Evolutionary conservation across 2,113 vertebrate species (phyloP).

Genomic region (Leptodactylus fuscus): DNA sequence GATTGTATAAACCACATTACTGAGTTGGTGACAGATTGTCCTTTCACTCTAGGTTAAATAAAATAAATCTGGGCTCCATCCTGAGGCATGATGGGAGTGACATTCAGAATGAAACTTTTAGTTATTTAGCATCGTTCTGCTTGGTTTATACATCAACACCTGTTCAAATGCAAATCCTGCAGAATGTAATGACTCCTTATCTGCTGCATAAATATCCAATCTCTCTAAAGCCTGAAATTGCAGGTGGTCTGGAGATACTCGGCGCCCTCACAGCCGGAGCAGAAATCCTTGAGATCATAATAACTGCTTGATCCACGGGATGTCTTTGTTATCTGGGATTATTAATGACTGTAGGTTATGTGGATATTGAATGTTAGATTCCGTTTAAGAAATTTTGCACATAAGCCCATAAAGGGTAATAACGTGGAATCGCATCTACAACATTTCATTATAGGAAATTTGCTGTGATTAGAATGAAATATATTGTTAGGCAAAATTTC

Average conservation of each 20-base stretch:
- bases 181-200: neutral
- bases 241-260: neutral
- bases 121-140: too few species aligned
- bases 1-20: too few species aligned
- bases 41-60: too few species aligned
- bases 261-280: neutral
- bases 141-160: too few species aligned
- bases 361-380: neutral
- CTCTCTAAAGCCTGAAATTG: neutral
- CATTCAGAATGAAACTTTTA: too few species aligned
- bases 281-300: neutral
- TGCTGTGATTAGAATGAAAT: too few species aligned
- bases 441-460: neutral
- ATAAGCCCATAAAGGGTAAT: neutral
- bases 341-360: neutral
- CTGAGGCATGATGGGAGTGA: too few species aligned
- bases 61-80: neutral
- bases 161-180: neutral
- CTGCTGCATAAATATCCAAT: neutral
- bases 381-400: neutral
- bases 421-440: neutral
- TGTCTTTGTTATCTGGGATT: neutral
- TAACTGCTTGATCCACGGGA: conserved; percentile 11
- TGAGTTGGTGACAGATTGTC: too few species aligned
- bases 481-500: too few species aligned